phyloP scores from a whole-genome alignment of 1,140 invertebrate genomes.

The Drosophila ambigua region DNA sequence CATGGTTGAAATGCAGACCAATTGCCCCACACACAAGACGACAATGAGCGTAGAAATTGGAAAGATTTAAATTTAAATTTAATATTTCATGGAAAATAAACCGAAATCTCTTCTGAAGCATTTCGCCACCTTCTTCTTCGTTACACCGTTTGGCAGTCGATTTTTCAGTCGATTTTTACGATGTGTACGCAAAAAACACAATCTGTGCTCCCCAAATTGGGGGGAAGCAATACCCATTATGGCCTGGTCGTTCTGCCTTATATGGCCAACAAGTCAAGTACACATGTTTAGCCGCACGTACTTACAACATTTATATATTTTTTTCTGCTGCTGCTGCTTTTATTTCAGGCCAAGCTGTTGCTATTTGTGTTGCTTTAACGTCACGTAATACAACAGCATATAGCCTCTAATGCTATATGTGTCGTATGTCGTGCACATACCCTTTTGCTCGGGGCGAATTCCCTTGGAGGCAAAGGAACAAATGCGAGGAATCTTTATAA shows the following conservation, averaged over 20 bases:
- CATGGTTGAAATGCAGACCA: too few species aligned
- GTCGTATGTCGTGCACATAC: background rate
- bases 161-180: constrained; percentile 42
- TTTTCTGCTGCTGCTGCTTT: constrained; percentile 29
- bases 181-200: constrained; percentile 42
- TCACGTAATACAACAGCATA: constrained; percentile 63
- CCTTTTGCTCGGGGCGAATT: background rate
- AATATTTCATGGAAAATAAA: too few species aligned
- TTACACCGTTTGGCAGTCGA: constrained; percentile 33
- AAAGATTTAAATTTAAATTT: too few species aligned
- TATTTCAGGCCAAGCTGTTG: constrained; percentile 64
- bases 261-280: constrained; percentile 27
- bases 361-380: constrained; percentile 43
- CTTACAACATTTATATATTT: constrained; percentile 56
- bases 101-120: background rate
- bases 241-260: constrained; percentile 12
- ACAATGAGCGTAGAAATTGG: too few species aligned
- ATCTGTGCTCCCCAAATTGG: constrained; percentile 45
- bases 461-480: constrained; percentile 16
- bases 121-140: background rate
- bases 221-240: constrained; percentile 29
- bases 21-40: too few species aligned
- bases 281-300: constrained; percentile 50
- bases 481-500: constrained; percentile 43
- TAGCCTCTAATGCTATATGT: constrained; percentile 10